Conservation (phyloP, 1,140 invertebrate species). For the Leptopilina boulardi region DNA sequence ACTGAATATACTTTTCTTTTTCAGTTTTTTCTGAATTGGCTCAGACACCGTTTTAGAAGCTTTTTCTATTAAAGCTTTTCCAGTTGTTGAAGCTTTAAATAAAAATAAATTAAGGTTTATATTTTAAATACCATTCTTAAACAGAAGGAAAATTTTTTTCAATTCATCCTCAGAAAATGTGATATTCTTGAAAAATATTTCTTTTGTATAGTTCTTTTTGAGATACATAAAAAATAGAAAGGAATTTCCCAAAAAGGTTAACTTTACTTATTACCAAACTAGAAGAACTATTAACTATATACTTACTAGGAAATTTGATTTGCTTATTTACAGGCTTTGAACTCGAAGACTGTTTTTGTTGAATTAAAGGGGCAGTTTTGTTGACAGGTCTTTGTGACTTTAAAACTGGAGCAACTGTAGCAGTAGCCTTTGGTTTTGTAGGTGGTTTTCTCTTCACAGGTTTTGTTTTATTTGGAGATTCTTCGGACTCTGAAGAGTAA, state of each 20-base stretch:
- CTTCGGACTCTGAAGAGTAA: slow-evolving; percentile 78
- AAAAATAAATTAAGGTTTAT: not conserved
- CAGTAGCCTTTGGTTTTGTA: slow-evolving; percentile 77
- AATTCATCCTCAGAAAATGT: too few species aligned
- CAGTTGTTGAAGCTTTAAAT: slow-evolving; percentile 62
- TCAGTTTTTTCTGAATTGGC: slow-evolving; percentile 77
- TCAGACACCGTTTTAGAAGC: slow-evolving; percentile 47
- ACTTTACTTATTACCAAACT: too few species aligned
- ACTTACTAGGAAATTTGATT: slow-evolving; percentile 66
- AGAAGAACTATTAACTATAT: not conserved
- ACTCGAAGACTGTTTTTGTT: slow-evolving; percentile 66
- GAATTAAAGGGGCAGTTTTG: slow-evolving; percentile 61
- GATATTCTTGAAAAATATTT: too few species aligned
- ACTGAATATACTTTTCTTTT: slow-evolving; percentile 89
- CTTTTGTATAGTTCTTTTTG: too few species aligned
- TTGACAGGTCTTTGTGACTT: slow-evolving; percentile 68
- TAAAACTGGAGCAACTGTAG: slow-evolving; percentile 73
- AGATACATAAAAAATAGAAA: too few species aligned
- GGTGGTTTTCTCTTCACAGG: slow-evolving; percentile 72
- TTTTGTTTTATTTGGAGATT: slow-evolving; percentile 73
- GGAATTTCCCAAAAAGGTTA: too few species aligned
- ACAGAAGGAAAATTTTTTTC: not conserved
- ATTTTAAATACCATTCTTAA: slow-evolving; percentile 40
- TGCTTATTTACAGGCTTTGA: slow-evolving; percentile 62
- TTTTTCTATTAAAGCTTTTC: slow-evolving; percentile 55